A percentile compares a stretch with the other conserved stretches of the same genome.
These are phyloP conservation scores for Notoglanidium macrostoma DNA, from an alignment of 2,797 vertebrate genomes.

Conservation along the genomic window DNA sequence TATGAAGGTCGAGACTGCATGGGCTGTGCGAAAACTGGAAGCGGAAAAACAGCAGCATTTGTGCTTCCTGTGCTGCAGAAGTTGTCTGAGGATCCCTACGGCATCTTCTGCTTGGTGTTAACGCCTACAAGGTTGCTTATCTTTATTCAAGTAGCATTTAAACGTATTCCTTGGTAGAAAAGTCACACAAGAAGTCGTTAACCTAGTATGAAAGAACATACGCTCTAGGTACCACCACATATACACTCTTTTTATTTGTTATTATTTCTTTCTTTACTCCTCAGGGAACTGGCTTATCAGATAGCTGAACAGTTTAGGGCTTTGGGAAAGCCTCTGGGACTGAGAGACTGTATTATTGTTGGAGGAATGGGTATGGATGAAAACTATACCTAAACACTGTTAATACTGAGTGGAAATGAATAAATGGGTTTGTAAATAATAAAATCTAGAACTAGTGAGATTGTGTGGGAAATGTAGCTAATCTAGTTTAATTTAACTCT, in stretches of 20 bases:
- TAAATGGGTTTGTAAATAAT: neutral
- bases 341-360: constrained; percentile 90
- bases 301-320: constrained; percentile 94
- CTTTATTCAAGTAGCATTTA: neutral
- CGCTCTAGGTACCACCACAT: neutral
- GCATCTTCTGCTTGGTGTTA: constrained; percentile 92
- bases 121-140: constrained; percentile 87
- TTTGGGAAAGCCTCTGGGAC: constrained; percentile 89
- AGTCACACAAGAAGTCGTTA: neutral
- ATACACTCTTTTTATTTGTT: neutral
- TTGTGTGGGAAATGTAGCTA: too few relatives aligned
- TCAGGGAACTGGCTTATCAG: constrained; percentile 94
- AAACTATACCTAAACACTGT: neutral
- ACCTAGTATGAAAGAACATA: neutral
- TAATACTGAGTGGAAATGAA: neutral
- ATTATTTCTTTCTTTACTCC: constrained; percentile 13
- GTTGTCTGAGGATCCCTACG: constrained; percentile 91
- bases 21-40: constrained; percentile 94
- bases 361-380: constrained; percentile 87
- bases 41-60: constrained; percentile 93
- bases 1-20: constrained; percentile 87
- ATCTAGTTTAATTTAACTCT: neutral
- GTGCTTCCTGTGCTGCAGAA: constrained; percentile 92
- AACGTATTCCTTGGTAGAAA: neutral
- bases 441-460: neutral